Evolutionary conservation across 2,888 invertebrate genomes (phyloP).

Genomic region (Gortyna flavago): DNA sequence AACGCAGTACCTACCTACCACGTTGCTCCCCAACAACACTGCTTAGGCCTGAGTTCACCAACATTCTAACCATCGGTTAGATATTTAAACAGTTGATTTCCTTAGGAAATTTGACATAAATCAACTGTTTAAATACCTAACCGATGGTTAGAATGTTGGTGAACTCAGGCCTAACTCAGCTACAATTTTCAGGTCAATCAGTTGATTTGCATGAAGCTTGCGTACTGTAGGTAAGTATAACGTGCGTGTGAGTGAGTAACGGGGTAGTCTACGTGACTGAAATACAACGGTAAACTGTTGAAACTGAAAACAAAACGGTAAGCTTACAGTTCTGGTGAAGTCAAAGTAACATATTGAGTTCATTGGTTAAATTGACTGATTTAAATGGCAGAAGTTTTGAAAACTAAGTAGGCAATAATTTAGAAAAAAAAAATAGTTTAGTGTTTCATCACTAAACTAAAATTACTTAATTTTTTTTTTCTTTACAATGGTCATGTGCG

Average conservation of each 20-base stretch:
- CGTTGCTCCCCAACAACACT: background rate
- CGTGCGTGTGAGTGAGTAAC: background rate
- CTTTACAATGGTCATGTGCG: background rate
- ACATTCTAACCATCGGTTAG: too few species aligned
- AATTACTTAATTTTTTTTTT: too few species aligned
- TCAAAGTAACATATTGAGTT: background rate
- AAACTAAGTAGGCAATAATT: background rate
- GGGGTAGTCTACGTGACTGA: constrained; percentile 5
- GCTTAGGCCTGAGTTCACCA: too few species aligned
- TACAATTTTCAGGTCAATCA: background rate
- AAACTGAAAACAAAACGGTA: constrained; percentile 26
- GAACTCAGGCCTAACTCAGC: too few species aligned
- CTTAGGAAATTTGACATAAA: too few species aligned
- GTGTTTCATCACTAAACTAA: too few species aligned
- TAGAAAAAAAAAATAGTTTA: background rate
- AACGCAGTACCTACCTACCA: too few species aligned
- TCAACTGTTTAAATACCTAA: too few species aligned
- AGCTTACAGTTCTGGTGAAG: background rate
- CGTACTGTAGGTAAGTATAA: constrained; percentile 4
- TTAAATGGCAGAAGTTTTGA: background rate
- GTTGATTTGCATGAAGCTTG: constrained; percentile 6
- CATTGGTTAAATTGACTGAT: background rate
- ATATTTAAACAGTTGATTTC: too few species aligned
- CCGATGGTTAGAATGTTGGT: too few species aligned
- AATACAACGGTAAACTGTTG: constrained; percentile 11